Base-by-base conservation (phyloP, 2,888 invertebrate genomes). In the Melolontha melolontha region DNA sequence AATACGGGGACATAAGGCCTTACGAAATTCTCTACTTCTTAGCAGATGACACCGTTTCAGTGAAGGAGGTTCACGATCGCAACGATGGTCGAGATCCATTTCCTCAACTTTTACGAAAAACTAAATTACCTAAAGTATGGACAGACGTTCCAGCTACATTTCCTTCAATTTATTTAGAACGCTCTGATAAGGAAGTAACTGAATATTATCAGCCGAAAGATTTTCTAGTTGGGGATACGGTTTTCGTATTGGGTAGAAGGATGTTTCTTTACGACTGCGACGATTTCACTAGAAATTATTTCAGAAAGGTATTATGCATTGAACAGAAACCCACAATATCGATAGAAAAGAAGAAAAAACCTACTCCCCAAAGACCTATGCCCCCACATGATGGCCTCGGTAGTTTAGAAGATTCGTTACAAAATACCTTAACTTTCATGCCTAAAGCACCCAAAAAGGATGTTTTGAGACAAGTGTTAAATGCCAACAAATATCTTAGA, bases 201-300 rank as follows among this genome's bases (percentile, higher is more conserved):
- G 91, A 92, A 80, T 95, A 90, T 80, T 94, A 93, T 81, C 86
- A 89, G 41, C 93, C 95, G 0, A 87, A 86, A 78, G 94, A 96
- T 82, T 89, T 96, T 50, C 81, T 88, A 74, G 85, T 95, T 1
- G 95, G 95, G 0, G 86, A 90, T 71, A 91, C 90, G 0, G 83
- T 92, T 47, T 90, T 86, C 77, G 86, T 92, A 39, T 86, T 91
- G 50, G 91, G 91, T 0, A 86, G 92, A 27, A 84, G 88, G 74
- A 92, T 95, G 82, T 84, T 94, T 7, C 82, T 96, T 4, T 90
- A 89, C 74, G 92, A 95, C 80, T 93, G 93, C 79, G 95, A 95
- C 78, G 81, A 85, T 14, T 94, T 93, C 82, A 95, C 95, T 0
- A 87, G 93, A 73, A 88, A 87, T 72, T 95, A 92, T 82, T 95